Percentiles rank a stretch among this genome's conserved stretches.
Evolutionary conservation across 2,797 vertebrate species (phyloP).

Genomic region (Tapera naevia): DNA sequence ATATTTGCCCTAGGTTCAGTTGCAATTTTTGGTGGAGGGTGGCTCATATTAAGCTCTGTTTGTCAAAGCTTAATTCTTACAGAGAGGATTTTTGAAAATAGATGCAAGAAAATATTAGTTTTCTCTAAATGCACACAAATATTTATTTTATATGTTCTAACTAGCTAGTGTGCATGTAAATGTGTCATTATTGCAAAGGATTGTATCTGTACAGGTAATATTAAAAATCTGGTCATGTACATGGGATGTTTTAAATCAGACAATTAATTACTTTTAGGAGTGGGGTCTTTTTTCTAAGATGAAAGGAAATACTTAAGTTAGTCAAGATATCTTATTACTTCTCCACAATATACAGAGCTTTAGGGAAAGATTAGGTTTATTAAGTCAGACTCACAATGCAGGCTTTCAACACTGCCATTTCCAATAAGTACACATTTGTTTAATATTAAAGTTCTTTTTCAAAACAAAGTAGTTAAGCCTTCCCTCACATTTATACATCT

Average conservation of each 20-base stretch:
- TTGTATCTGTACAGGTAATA: background rate
- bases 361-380: constrained; percentile 55
- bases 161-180: background rate
- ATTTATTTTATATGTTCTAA: background rate
- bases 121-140: background rate
- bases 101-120: background rate
- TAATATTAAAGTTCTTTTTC: constrained; percentile 68
- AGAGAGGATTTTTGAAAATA: background rate
- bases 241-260: background rate
- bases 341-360: constrained; percentile 37
- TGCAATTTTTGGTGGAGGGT: background rate
- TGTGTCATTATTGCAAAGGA: background rate
- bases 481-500: constrained; percentile 64
- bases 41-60: background rate
- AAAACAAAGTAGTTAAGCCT: constrained; percentile 67
- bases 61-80: background rate
- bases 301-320: constrained; percentile 61
- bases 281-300: background rate
- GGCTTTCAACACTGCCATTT: constrained; percentile 54
- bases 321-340: constrained; percentile 48
- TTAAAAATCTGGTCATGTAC: constrained; percentile 37
- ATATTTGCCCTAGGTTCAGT: background rate
- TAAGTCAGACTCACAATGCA: constrained; percentile 53
- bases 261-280: constrained; percentile 52
- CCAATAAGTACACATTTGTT: constrained; percentile 65